phyloP scores from a whole-genome alignment of 2,113 vertebrate species.

The Ariopsis seemanni region DNA sequence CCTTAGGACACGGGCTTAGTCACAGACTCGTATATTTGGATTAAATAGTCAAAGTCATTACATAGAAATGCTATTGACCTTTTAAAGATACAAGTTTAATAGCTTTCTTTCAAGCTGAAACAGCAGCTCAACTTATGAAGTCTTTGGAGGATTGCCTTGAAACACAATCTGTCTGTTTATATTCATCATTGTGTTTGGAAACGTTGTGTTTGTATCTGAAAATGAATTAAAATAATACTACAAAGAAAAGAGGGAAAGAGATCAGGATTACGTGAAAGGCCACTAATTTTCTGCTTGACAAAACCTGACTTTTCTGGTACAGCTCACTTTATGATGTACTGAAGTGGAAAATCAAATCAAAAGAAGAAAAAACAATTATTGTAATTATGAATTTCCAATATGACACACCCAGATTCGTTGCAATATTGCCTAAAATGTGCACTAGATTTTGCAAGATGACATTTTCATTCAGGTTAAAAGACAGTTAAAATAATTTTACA shows the following conservation, averaged over 20 bases:
- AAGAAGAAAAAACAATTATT: not conserved
- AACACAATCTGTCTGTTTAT: conserved; percentile 72
- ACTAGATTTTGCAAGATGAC: not conserved
- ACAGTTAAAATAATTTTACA: not conserved
- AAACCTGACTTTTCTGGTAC: conserved; percentile 42
- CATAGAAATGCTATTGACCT: conserved; percentile 74
- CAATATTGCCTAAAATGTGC: conserved; percentile 17
- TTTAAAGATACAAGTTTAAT: conserved; percentile 51
- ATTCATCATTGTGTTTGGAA: conserved; percentile 53
- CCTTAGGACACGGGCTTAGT: conserved; percentile 76
- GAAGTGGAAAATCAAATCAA: conserved; percentile 40
- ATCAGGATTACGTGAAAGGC: conserved; percentile 63
- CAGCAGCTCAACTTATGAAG: conserved; percentile 67
- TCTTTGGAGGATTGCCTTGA: conserved; percentile 65
- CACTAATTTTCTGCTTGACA: conserved; percentile 65
- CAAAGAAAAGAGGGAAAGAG: conserved; percentile 62
- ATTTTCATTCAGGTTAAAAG: not conserved
- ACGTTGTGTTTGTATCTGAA: not conserved
- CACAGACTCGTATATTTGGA: conserved; percentile 74
- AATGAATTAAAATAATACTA: conserved; percentile 57
- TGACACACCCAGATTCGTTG: not conserved
- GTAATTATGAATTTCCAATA: not conserved
- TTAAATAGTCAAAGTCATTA: conserved; percentile 81
- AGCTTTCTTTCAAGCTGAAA: conserved; percentile 50
- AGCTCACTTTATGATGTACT: conserved; percentile 36